Conservation (phyloP, 2,113 vertebrate genomes). For the Gymnocephalus cernua region DNA sequence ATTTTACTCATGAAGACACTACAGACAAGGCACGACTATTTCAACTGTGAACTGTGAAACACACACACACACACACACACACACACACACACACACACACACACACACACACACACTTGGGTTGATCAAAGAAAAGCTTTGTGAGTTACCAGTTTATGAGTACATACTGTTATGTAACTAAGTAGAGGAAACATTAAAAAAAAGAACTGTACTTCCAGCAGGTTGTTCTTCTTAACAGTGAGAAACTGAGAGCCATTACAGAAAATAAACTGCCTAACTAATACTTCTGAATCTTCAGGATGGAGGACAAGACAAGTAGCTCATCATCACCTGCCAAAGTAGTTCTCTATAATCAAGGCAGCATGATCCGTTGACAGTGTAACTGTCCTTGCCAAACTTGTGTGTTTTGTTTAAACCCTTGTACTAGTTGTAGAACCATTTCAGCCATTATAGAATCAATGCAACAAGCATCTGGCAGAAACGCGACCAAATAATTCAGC, state of each 20-base stretch:
- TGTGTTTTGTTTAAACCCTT: background rate
- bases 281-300: background rate
- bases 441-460: background rate
- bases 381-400: background rate
- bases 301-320: constrained; percentile 5
- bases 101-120: background rate
- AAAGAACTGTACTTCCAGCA: constrained; percentile 11
- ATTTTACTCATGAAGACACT: constrained; percentile 14
- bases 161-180: constrained; percentile 31
- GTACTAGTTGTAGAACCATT: background rate
- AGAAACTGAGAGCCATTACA: background rate
- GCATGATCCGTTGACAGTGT: background rate
- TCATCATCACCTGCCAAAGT: constrained; percentile 11
- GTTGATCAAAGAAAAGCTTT: constrained; percentile 44
- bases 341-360: background rate
- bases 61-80: constrained; percentile 3
- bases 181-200: constrained; percentile 18
- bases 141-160: constrained; percentile 18
- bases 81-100: constrained; percentile 24
- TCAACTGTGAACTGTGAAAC: constrained; percentile 33
- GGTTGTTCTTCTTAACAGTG: constrained; percentile 32
- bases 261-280: background rate
- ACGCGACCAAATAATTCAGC: background rate
- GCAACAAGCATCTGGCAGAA: background rate
- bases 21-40: constrained; percentile 41